Evolutionary conservation across 2,888 invertebrate species (phyloP).

Genomic region (Platycheirus rosarum): DNA sequence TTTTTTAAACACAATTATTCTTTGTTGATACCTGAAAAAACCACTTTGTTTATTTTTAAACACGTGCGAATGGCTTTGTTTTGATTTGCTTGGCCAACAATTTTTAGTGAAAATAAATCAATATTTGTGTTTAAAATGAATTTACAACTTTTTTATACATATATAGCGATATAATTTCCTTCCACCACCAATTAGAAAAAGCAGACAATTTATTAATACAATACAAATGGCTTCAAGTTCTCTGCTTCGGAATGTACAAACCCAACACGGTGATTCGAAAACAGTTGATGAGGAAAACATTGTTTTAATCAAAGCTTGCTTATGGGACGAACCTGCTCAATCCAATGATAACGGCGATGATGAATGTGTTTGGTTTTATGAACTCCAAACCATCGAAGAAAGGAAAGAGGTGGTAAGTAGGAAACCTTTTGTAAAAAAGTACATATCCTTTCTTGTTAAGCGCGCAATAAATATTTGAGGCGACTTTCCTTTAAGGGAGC

Average conservation of each 20-base stretch:
- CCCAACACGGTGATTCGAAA: constrained; percentile 78
- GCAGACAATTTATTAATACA: constrained; percentile 19
- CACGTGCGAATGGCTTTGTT: background rate
- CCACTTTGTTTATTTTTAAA: background rate
- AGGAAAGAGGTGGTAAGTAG: constrained; percentile 43
- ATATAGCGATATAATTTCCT: constrained; percentile 27
- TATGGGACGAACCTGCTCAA: constrained; percentile 46
- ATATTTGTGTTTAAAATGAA: background rate
- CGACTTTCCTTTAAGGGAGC: no score
- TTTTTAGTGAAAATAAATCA: background rate
- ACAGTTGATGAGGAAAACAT: constrained; percentile 79
- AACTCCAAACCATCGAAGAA: constrained; percentile 54
- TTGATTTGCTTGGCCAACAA: background rate
- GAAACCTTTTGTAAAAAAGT: background rate
- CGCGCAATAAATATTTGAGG: no score
- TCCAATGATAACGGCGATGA: background rate
- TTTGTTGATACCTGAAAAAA: no score
- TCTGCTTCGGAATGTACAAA: constrained; percentile 76
- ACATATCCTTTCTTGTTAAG: background rate
- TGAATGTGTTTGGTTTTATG: constrained; percentile 77
- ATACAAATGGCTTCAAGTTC: constrained; percentile 59
- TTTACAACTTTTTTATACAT: constrained; percentile 8
- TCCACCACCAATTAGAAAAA: constrained; percentile 3
- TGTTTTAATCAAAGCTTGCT: constrained; percentile 76
- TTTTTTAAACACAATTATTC: no score